Conservation (phyloP, 2,888 invertebrate species). For the Zaprionus bogoriensis region DNA sequence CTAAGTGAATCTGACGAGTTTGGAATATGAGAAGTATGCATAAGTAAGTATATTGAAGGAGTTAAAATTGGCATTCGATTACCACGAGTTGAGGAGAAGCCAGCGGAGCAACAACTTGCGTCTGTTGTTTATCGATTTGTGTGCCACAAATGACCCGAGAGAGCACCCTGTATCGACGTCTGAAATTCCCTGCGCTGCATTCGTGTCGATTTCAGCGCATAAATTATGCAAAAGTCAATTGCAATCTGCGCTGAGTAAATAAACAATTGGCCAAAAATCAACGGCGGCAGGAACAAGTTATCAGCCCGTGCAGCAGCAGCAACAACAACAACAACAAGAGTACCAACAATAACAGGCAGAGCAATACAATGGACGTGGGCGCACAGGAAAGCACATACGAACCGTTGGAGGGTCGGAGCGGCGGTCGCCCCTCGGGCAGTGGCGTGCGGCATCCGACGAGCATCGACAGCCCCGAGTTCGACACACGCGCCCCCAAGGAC, state of each 20-base stretch:
- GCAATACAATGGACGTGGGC: constrained; percentile 60
- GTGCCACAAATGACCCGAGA: constrained; percentile 24
- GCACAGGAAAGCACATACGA: constrained; percentile 82
- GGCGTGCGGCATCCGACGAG: constrained; percentile 71
- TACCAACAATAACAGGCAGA: too few species aligned
- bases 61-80: constrained; percentile 32
- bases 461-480: constrained; percentile 82
- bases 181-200: constrained; percentile 18
- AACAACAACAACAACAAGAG: constrained; percentile 8
- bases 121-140: constrained; percentile 66
- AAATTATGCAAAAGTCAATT: constrained; percentile 49
- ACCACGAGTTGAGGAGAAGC: neutral
- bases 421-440: constrained; percentile 28
- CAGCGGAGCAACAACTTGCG: constrained; percentile 49
- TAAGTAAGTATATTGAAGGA: neutral
- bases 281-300: neutral
- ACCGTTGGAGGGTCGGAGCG: constrained; percentile 81
- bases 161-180: constrained; percentile 55
- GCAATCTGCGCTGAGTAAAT: constrained; percentile 19
- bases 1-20: too few species aligned
- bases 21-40: neutral
- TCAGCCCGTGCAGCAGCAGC: neutral
- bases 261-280: neutral
- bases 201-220: constrained; percentile 31
- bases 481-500: constrained; percentile 82